Conservation (phyloP, 2,113 vertebrate genomes). For the Amblyopsis rosae region DNA sequence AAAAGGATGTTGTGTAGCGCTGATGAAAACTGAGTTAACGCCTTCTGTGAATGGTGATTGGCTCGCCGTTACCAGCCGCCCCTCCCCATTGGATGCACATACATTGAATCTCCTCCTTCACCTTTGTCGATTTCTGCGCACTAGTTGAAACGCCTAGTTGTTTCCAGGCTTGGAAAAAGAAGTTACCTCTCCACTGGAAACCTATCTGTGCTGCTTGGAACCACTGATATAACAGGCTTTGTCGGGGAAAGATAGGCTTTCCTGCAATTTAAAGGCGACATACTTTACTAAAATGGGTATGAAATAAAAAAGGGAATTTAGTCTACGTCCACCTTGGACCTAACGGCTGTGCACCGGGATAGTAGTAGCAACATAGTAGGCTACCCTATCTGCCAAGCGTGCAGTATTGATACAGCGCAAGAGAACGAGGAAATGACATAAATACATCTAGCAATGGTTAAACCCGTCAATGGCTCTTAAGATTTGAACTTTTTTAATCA, state of each 20-base stretch:
- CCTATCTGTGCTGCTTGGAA: background rate
- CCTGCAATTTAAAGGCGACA: background rate
- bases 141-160: constrained; percentile 64
- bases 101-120: constrained; percentile 76
- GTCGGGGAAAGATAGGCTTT: background rate
- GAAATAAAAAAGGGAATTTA: constrained; percentile 2
- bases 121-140: constrained; percentile 79
- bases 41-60: constrained; percentile 60
- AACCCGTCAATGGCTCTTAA: constrained; percentile 31
- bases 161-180: constrained; percentile 39
- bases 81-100: constrained; percentile 66
- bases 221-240: background rate
- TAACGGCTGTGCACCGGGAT: constrained; percentile 5
- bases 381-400: constrained; percentile 21
- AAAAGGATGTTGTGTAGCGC: constrained; percentile 37
- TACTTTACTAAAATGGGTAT: constrained; percentile 11
- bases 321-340: constrained; percentile 36
- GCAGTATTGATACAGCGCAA: constrained; percentile 20
- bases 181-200: constrained; percentile 29
- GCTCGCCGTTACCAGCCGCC: constrained; percentile 16
- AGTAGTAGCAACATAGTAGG: constrained; percentile 12
- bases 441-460: constrained; percentile 64
- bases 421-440: constrained; percentile 42
- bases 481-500: constrained; percentile 49
- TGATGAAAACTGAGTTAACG: constrained; percentile 37